A percentile compares a stretch with the other conserved stretches of the same genome.
phyloP scores from a whole-genome alignment of 2,113 vertebrate species.

The Coreoperca whiteheadi region DNA sequence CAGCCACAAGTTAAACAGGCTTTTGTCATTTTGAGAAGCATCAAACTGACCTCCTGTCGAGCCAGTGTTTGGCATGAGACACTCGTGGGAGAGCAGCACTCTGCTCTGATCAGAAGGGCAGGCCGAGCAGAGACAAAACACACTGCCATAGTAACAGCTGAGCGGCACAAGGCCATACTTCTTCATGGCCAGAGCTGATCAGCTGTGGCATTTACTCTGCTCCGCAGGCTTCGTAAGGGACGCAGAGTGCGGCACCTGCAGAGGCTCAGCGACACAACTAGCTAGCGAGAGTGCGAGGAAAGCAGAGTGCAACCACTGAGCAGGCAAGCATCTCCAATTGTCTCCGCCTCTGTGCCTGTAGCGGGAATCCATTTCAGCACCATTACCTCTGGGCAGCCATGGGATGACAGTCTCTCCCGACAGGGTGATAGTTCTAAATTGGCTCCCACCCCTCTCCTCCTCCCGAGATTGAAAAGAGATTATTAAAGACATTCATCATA shows the following conservation, averaged over 20 bases:
- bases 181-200: slow-evolving; percentile 47
- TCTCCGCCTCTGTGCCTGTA: slow-evolving; percentile 71
- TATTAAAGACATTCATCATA: slow-evolving; percentile 82
- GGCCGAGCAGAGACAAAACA: slow-evolving; percentile 22
- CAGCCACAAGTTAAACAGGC: slow-evolving; percentile 2
- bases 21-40: slow-evolving; percentile 24
- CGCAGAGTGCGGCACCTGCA: slow-evolving; percentile 32
- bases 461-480: slow-evolving; percentile 80
- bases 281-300: slow-evolving; percentile 29
- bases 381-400: slow-evolving; percentile 68
- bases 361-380: slow-evolving; percentile 78
- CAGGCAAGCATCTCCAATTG: slow-evolving; percentile 78
- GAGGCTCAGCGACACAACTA: slow-evolving; percentile 37
- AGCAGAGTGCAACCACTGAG: slow-evolving; percentile 63
- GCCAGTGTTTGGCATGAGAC: slow-evolving; percentile 28
- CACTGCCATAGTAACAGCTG: slow-evolving; percentile 57
- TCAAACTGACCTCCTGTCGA: slow-evolving; percentile 4
- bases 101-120: slow-evolving; percentile 25
- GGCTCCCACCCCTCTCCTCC: slow-evolving; percentile 74
- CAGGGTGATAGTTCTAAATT: slow-evolving; percentile 79
- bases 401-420: slow-evolving; percentile 71
- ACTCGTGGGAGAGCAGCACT: slow-evolving; percentile 22
- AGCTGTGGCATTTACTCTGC: slow-evolving; percentile 51
- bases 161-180: slow-evolving; percentile 33
- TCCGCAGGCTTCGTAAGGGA: slow-evolving; percentile 43